Evolutionary conservation across 2,113 vertebrate genomes (phyloP).

Genomic region (Toxostoma redivivum): DNA sequence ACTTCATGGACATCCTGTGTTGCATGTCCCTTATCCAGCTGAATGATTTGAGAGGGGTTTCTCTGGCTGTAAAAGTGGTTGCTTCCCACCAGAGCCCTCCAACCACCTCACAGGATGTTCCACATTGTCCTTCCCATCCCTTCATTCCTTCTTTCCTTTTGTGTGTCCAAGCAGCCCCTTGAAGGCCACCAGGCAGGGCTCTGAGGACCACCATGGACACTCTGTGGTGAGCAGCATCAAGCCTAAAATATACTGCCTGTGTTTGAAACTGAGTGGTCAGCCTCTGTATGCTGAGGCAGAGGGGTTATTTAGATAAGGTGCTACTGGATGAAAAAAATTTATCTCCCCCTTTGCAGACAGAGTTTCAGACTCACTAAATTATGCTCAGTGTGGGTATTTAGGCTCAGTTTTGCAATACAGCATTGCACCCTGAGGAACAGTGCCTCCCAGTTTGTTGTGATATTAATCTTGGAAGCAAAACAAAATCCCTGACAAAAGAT

Average conservation of each 20-base stretch:
- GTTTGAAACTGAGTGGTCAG: background rate
- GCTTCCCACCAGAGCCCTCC: background rate
- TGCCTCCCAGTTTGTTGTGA: constrained; percentile 57
- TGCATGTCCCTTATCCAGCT: background rate
- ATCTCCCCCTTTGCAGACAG: background rate
- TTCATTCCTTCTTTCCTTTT: background rate
- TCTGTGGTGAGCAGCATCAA: background rate
- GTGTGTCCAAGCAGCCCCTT: background rate
- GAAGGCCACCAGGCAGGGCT: background rate
- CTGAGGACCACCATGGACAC: background rate
- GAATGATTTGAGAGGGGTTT: background rate
- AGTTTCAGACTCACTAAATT: constrained; percentile 25
- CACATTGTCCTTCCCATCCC: background rate
- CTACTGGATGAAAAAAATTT: constrained; percentile 9
- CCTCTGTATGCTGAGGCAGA: background rate
- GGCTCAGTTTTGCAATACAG: background rate
- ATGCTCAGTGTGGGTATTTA: constrained; percentile 16
- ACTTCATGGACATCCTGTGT: too few species aligned
- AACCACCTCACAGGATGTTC: background rate
- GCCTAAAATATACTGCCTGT: background rate
- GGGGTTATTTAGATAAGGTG: background rate
- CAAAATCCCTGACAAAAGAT: constrained; percentile 55
- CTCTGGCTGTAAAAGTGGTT: background rate
- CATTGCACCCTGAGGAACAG: constrained; percentile 13
- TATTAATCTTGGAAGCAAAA: constrained; percentile 59